Percentiles rank a stretch among this genome's conserved stretches.
These are phyloP conservation scores for Calonectris borealis DNA, from an alignment of 2,113 vertebrate genomes.

Conservation along the genomic window DNA sequence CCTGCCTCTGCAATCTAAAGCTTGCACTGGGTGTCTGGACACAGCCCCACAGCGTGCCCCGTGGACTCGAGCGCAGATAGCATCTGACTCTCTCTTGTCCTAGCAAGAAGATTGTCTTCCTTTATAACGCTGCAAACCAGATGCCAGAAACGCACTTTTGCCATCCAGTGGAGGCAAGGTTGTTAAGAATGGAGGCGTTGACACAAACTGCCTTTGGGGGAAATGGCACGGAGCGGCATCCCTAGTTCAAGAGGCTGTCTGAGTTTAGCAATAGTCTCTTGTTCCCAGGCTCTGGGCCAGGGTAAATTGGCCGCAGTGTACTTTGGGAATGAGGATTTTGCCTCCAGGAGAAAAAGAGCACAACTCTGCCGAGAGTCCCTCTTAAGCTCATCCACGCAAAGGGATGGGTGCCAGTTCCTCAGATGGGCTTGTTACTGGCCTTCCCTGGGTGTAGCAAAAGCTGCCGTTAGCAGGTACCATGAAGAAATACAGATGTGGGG, in stretches of 20 bases:
- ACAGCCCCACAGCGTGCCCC: neutral
- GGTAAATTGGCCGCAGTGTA: conserved; percentile 21
- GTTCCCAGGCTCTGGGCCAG: conserved; percentile 64
- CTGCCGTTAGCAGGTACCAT: neutral
- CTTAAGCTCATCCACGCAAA: neutral
- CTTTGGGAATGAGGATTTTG: conserved; percentile 45
- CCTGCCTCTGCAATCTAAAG: neutral
- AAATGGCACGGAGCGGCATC: conserved; percentile 5
- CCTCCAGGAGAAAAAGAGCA: conserved; percentile 31
- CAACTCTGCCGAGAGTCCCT: neutral
- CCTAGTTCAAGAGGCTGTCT: conserved; percentile 52
- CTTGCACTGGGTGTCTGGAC: conserved; percentile 16
- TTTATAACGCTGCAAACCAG: neutral
- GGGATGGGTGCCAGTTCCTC: neutral
- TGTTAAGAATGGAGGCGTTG: conserved; percentile 1
- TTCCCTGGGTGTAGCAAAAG: neutral
- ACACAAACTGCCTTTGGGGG: conserved; percentile 34
- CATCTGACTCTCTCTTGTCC: conserved; percentile 18
- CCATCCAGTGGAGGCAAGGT: conserved; percentile 27
- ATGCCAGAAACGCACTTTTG: conserved; percentile 23
- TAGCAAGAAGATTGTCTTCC: neutral
- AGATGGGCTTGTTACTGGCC: neutral
- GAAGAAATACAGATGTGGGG: neutral
- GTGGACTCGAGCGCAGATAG: neutral
- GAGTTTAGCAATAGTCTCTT: conserved; percentile 59